These are phyloP conservation scores for Ceyx erithaca DNA, from an alignment of 2,797 vertebrate genomes.

Conservation along the genomic window DNA sequence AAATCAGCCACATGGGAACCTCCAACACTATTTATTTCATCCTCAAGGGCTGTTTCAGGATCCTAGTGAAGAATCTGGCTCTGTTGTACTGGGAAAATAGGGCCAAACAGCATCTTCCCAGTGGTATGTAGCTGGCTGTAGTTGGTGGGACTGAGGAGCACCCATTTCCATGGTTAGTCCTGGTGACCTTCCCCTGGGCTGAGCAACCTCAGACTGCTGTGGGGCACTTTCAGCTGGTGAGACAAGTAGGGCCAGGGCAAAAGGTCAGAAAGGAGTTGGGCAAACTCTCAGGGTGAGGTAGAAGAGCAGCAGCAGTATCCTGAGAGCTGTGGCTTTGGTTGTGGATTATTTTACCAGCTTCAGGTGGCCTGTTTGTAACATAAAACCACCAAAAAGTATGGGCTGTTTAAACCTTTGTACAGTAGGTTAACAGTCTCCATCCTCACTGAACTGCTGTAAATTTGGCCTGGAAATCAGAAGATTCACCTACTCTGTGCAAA, in stretches of 20 bases:
- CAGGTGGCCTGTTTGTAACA: neutral
- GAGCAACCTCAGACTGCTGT: neutral
- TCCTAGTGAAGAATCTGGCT: neutral
- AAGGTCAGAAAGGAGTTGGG: neutral
- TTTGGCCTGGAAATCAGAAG: slow-evolving; percentile 1
- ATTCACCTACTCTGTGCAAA: neutral
- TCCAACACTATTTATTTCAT: neutral
- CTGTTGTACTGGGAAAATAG: neutral
- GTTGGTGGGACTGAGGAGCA: neutral
- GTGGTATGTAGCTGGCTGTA: neutral
- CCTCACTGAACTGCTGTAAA: neutral
- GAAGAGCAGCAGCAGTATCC: neutral
- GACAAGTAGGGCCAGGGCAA: neutral
- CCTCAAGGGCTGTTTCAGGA: neutral
- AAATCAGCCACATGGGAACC: neutral
- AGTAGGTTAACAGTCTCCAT: neutral
- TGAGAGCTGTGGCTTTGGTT: neutral
- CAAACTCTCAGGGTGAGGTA: neutral
- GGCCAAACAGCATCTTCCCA: neutral
- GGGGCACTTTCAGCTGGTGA: neutral
- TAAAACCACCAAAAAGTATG: neutral
- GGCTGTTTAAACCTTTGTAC: neutral
- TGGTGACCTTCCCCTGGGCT: neutral
- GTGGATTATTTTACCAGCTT: neutral
- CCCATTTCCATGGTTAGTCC: neutral